Percentiles rank a stretch among this genome's conserved stretches.
phyloP scores from a whole-genome alignment of 2,113 vertebrate species.

The Apaloderma vittatum region DNA sequence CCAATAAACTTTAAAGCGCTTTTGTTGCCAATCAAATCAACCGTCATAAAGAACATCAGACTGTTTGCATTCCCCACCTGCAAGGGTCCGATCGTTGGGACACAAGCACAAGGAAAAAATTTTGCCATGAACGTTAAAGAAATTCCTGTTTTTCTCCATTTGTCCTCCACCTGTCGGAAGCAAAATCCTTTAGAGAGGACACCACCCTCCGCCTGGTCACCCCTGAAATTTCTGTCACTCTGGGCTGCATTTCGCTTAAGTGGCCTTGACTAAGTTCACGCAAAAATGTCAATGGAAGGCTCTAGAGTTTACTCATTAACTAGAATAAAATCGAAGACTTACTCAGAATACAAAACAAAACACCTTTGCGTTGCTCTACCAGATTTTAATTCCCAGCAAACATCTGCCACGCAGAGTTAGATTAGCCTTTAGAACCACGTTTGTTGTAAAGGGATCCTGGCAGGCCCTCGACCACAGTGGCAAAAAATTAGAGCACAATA shows the following conservation, averaged over 20 bases:
- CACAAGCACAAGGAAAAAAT: neutral
- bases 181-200: neutral
- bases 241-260: neutral
- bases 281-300: neutral
- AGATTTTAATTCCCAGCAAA: neutral
- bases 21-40: slow-evolving; percentile 22
- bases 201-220: no score
- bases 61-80: accelerated
- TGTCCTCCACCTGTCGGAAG: neutral
- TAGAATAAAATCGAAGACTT: neutral
- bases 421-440: neutral
- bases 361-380: neutral
- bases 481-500: neutral
- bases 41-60: neutral
- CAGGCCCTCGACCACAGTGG: neutral
- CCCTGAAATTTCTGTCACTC: neutral
- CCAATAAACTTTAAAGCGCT: slow-evolving; percentile 38
- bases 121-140: neutral
- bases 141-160: neutral
- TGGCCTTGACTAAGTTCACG: neutral
- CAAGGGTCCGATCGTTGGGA: accelerated
- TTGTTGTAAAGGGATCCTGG: slow-evolving; percentile 4
- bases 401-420: neutral
- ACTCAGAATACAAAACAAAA: neutral
- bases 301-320: neutral